Evolutionary conservation across 2,888 invertebrate species (phyloP).

Genomic region (Platycnemis pennipes): DNA sequence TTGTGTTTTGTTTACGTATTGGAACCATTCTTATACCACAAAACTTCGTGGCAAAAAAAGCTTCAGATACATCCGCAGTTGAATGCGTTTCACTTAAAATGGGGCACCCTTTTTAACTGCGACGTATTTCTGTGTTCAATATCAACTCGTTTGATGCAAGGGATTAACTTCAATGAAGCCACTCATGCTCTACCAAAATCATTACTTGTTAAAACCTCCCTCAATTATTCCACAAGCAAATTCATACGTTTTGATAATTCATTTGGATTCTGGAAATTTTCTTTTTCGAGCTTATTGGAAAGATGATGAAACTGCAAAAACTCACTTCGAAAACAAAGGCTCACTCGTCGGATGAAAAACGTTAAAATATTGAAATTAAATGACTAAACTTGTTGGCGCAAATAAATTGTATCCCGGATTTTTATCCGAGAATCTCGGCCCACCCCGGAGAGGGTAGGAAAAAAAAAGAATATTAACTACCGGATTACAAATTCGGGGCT

Average conservation of each 20-base stretch:
- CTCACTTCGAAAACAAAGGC: neutral
- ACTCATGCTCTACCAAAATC: too few relatives aligned
- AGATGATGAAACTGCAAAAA: neutral
- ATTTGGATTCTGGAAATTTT: neutral
- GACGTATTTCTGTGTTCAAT: too few relatives aligned
- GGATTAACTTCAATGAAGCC: too few relatives aligned
- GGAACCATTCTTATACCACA: too few relatives aligned
- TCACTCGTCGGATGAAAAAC: neutral
- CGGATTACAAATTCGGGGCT: neutral
- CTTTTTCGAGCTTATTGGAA: neutral
- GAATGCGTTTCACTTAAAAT: too few relatives aligned
- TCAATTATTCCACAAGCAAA: neutral
- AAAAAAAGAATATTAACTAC: neutral
- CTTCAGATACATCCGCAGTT: too few relatives aligned
- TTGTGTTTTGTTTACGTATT: too few relatives aligned
- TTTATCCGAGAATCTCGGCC: neutral
- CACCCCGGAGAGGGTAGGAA: neutral
- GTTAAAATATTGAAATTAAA: conserved; percentile 1
- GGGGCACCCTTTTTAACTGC: too few relatives aligned
- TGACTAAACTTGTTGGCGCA: neutral
- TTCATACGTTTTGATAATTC: neutral
- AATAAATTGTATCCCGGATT: neutral
- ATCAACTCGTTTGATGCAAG: too few relatives aligned
- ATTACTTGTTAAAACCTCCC: neutral
- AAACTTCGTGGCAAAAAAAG: too few relatives aligned